phyloP scores from a whole-genome alignment of 2,113 vertebrate genomes.

The Tyto alba region DNA sequence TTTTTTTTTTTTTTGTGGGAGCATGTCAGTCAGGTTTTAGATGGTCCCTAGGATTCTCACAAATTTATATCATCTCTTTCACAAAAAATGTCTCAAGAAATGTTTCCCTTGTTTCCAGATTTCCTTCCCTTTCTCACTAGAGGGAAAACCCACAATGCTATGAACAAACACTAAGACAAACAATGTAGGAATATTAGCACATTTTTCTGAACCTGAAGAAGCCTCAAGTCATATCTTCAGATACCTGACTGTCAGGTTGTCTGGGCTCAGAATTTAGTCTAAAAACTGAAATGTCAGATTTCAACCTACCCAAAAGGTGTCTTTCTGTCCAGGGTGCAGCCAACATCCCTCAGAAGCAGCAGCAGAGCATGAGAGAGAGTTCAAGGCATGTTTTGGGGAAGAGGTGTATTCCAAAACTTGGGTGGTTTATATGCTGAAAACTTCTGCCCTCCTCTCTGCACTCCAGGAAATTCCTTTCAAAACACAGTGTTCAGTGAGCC shows the following conservation, averaged over 20 bases:
- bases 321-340: neutral
- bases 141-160: neutral
- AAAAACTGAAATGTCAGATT: neutral
- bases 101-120: neutral
- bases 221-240: neutral
- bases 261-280: neutral
- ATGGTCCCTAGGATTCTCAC: conserved; percentile 1
- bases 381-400: neutral
- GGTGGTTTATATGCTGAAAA: neutral
- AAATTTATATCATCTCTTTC: neutral
- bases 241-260: neutral
- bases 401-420: neutral
- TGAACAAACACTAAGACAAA: neutral
- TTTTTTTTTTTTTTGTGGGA: neutral
- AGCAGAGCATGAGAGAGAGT: neutral
- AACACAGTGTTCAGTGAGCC: neutral
- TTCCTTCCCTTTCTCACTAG: conserved; percentile 9
- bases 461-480: neutral
- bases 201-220: neutral
- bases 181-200: neutral
- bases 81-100: neutral
- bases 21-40: neutral
- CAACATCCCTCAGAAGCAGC: neutral
- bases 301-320: neutral
- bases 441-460: neutral